These are phyloP conservation scores for Thinocorus orbignyianus DNA, from an alignment of 2,113 vertebrate genomes.

Conservation along the genomic window DNA sequence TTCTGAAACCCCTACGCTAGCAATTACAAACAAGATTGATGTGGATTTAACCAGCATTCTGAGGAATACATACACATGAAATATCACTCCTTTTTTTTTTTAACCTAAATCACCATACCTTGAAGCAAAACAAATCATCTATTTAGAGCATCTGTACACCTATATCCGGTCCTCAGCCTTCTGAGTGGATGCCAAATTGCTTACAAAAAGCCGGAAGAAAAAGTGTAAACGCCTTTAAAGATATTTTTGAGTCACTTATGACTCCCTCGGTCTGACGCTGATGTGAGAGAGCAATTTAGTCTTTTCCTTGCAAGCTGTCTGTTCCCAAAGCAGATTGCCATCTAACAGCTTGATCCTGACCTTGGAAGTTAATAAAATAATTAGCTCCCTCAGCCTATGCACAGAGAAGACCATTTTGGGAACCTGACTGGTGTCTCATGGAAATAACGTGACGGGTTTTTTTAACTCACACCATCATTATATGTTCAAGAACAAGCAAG, in stretches of 20 bases:
- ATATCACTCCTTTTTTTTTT: neutral
- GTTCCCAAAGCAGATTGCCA: neutral
- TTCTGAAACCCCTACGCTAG: neutral
- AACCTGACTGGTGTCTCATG: neutral
- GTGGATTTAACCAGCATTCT: neutral
- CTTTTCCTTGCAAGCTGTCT: neutral
- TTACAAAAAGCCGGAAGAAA: neutral
- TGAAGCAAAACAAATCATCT: conserved; percentile 47
- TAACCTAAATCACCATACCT: conserved; percentile 1
- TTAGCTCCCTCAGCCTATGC: neutral
- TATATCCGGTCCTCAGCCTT: neutral
- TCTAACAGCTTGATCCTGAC: neutral
- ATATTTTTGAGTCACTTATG: neutral
- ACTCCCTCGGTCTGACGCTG: neutral
- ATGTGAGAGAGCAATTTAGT: conserved; percentile 4
- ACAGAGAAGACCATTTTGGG: neutral
- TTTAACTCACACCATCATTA: neutral
- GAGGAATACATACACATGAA: neutral
- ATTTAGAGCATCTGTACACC: conserved; percentile 32
- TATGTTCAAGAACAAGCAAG: neutral
- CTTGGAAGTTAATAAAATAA: neutral
- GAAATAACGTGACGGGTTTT: neutral
- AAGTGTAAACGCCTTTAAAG: neutral
- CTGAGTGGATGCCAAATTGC: conserved; percentile 25
- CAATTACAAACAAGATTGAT: neutral